Evolutionary conservation across 2,888 invertebrate species (phyloP), one percentile per base, ranked within the genome.

Genomic region (Morinoia aosen): DNA sequence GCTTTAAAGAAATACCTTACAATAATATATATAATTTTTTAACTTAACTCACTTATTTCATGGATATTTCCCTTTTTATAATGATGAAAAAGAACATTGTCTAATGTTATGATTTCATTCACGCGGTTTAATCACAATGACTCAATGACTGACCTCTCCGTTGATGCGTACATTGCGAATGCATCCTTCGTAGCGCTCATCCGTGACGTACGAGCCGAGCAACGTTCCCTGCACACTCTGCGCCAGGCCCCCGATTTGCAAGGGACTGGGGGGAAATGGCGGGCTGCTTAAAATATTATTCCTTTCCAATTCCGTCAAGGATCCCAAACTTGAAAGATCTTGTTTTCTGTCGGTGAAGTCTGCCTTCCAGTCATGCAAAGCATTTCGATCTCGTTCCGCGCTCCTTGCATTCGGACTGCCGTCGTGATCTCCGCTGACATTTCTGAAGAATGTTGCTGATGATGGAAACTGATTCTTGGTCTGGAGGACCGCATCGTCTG

Each of bases 171-270:
- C 58, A 57, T 96, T 95, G 25, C 94, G 91, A 40, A 96, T 95
- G 95, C 96, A 96, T 2, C 96, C 96, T 25, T 88, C 93, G 40
- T 95, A 95, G 40, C n/a, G 19, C 33, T 40, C 16, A 8, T 58
- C 48, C 2, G 76, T 95, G 57, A 95, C 48, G 56, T 95, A 88
- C 94, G 94, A 95, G 12, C 95, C 95, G 33, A 91, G 94, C n/a
- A 64, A 64, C 88, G 94, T 91, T 25, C 95, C 95, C 0, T 88
- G 95, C 33, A 95, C 56, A 19, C 94, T 58, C 56, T 94, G 95
- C 10, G 96, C 96, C 90, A 96, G 57, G 25, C 96, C 96, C 19
- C 96, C 96, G 11, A 96, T 88, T 76, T 96, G 96, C 88, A 96
- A 91, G n/a, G 96, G 96, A n/a, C 95, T 91, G 10, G 90, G 93